Conservation (phyloP, 2,888 invertebrate species). For the Rhorus exstirpatorius region DNA sequence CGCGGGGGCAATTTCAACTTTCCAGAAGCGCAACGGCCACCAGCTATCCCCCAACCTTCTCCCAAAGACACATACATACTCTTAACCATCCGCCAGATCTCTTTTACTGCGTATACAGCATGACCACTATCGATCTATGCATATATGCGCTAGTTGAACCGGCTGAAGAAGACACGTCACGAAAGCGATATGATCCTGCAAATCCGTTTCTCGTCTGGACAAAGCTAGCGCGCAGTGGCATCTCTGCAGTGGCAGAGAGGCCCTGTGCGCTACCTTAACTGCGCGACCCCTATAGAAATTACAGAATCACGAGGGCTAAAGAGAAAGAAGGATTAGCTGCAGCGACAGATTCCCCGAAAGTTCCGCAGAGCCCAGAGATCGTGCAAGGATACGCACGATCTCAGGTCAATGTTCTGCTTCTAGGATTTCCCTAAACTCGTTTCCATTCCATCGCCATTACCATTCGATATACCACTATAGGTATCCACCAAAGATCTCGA, state of each 20-base stretch:
- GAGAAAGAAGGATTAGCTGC: conserved; percentile 39
- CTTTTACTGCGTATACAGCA: background rate
- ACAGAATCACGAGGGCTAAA: background rate
- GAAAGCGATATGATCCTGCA: conserved; percentile 59
- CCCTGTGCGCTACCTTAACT: background rate
- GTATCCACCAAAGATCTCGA: no score
- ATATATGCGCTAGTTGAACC: conserved; percentile 7
- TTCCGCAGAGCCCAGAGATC: conserved; percentile 22
- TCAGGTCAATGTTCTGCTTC: background rate
- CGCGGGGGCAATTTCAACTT: conserved; percentile 65
- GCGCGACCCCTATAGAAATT: conserved; percentile 7
- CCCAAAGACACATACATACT: background rate
- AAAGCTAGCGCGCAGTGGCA: conserved; percentile 50
- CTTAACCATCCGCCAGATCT: background rate
- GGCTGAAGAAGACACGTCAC: conserved; percentile 55
- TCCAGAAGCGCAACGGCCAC: conserved; percentile 42
- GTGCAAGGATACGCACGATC: conserved; percentile 6
- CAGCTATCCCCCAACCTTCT: background rate
- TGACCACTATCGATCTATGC: conserved; percentile 32
- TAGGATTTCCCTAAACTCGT: no score
- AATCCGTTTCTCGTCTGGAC: conserved; percentile 56
- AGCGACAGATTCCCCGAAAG: conserved; percentile 46
- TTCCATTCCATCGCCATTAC: no score
- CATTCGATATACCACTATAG: no score
- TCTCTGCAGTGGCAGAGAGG: background rate